phyloP scores from a whole-genome alignment of 2,113 vertebrate species.

The Cariama cristata region DNA sequence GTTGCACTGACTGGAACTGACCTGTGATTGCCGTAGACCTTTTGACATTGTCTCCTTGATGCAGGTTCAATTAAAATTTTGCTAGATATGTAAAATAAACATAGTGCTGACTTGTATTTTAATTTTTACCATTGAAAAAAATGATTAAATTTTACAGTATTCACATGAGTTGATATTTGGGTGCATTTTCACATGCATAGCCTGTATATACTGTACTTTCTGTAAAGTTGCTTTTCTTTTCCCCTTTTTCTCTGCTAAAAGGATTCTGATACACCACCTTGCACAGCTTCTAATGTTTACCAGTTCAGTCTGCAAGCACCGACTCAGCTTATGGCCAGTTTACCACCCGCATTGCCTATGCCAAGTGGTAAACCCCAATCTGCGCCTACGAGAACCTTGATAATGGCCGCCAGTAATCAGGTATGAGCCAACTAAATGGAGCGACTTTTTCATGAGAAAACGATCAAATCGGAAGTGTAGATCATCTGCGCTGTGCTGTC shows the following conservation, averaged over 20 bases:
- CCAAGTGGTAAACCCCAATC: slow-evolving; percentile 81
- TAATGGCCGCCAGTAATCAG: slow-evolving; percentile 88
- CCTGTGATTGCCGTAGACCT: background rate
- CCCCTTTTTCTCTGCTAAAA: slow-evolving; percentile 68
- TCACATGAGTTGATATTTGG: slow-evolving; percentile 23
- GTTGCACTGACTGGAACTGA: background rate
- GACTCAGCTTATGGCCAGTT: slow-evolving; percentile 77
- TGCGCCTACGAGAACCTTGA: slow-evolving; percentile 79
- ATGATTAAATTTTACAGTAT: background rate
- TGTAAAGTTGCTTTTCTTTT: slow-evolving; percentile 63
- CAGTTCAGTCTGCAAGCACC: slow-evolving; percentile 85
- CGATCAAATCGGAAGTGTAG: background rate
- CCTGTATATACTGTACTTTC: slow-evolving; percentile 39
- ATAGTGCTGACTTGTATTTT: background rate
- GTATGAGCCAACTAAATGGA: slow-evolving; percentile 72
- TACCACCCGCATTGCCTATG: slow-evolving; percentile 84
- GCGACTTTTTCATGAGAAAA: background rate
- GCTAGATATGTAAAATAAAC: background rate
- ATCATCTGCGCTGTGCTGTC: background rate
- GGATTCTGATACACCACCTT: slow-evolving; percentile 93
- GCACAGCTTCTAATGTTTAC: slow-evolving; percentile 81
- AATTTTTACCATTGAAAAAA: background rate
- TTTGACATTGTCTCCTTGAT: background rate
- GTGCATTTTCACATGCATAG: slow-evolving; percentile 55
- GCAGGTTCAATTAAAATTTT: background rate